Conservation (phyloP, 2,797 vertebrate species). For the Falco biarmicus region DNA sequence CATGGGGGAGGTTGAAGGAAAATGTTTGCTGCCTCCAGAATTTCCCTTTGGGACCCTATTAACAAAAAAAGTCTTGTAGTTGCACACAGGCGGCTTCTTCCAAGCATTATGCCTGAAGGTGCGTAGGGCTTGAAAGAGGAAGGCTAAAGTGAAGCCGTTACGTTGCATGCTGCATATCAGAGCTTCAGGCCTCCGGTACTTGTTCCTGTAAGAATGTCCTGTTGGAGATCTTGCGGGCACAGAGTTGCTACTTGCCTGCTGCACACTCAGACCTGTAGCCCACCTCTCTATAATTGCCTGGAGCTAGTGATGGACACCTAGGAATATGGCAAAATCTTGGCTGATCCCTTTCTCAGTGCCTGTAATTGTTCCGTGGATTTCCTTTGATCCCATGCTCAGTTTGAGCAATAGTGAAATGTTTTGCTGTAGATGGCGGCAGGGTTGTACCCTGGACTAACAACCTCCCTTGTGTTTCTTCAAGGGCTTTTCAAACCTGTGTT, state of each 20-base stretch:
- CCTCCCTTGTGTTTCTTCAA: neutral
- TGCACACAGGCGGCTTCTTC: neutral
- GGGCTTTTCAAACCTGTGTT: neutral
- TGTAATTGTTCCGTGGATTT: neutral
- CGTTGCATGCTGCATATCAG: accelerated
- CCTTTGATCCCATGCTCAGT: neutral
- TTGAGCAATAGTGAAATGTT: neutral
- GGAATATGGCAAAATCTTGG: neutral
- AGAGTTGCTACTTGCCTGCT: neutral
- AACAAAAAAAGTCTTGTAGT: neutral
- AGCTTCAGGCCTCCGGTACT: neutral
- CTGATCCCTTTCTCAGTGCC: neutral
- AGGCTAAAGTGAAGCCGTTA: neutral
- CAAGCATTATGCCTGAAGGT: neutral
- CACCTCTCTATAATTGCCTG: neutral
- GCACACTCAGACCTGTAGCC: neutral
- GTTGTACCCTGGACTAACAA: neutral
- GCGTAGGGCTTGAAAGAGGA: neutral
- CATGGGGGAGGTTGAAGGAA: neutral
- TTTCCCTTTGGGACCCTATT: neutral
- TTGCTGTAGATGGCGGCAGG: neutral
- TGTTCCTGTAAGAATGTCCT: neutral
- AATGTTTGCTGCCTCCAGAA: neutral
- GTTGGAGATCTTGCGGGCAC: neutral
- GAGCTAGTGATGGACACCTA: neutral